Base-by-base conservation (phyloP, 2,888 invertebrate genomes). In the Dichetophora obliterata region DNA sequence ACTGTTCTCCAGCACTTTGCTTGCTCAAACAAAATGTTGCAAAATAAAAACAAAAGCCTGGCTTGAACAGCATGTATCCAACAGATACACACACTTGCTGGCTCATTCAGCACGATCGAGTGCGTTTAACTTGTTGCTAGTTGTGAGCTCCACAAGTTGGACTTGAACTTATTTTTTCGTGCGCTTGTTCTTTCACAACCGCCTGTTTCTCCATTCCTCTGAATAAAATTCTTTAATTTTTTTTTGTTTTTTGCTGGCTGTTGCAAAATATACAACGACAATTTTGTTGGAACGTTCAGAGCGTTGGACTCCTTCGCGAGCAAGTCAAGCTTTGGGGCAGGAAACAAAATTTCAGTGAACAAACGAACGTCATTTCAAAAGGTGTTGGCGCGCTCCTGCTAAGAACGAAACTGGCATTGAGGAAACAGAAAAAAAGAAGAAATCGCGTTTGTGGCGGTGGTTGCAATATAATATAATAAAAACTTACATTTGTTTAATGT, bases 281-380 rank as follows among this genome's bases (percentile, higher is more conserved):
- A 80, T 83, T 84, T 81, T 78, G 50, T 68, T 52, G 72, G 65
- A 74, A 34, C 37, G 14, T 50, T 22, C 57, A 50, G 9, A 52
- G 78, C 84, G 84, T 83, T 73, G 37, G 57, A 81, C 83, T 82
- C 82, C 84, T 83, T 81, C 84, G 59, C 77, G 73, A 43, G 57
- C 27, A 22, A 16, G 43, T 75, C 57, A 24, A 61, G 59, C 68
- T 59, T 52, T 61, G 73, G 82, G 83, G 82, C 84, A 86, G 84
- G 85, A 84, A 85, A 84, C 85, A 19, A 5, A 37, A 68, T 70
- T 82, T 85, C 84, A 85, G 85, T 85, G 81, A 81, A 83, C 84
- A 82, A 84, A 84, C 83, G 86, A 83, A 85, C 85, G 85, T 85
- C 85, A 84, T 85, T 86, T 82, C 80, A 84, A 84, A 77, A 73